Evolutionary conservation across 1,140 invertebrate species (phyloP).

Genomic region (Drusus annulatus): DNA sequence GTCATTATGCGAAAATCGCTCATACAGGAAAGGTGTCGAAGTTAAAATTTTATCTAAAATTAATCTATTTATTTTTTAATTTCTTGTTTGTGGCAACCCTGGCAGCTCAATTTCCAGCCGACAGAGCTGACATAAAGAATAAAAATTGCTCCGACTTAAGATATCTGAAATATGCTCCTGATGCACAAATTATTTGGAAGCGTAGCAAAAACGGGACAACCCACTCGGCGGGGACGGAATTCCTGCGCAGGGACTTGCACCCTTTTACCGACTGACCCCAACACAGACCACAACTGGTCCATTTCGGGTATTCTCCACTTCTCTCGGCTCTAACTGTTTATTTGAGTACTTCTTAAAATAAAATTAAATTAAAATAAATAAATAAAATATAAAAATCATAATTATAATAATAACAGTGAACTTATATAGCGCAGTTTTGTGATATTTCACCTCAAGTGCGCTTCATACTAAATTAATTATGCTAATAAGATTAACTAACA

Average conservation of each 20-base stretch:
- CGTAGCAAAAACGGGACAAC: slow-evolving; percentile 33
- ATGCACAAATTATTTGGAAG: slow-evolving; percentile 38
- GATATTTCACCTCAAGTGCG: too few relatives aligned
- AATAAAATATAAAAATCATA: too few relatives aligned
- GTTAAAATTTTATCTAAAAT: too few relatives aligned
- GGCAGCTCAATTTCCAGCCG: background rate
- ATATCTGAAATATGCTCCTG: slow-evolving; percentile 40
- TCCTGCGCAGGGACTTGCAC: slow-evolving; percentile 20
- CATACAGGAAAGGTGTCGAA: too few relatives aligned
- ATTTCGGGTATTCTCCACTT: slow-evolving; percentile 23
- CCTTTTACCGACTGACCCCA: background rate
- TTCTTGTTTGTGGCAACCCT: background rate
- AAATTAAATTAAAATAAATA: too few relatives aligned
- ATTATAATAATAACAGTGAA: too few relatives aligned
- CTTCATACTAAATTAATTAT: too few relatives aligned
- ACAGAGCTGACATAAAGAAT: slow-evolving; percentile 37
- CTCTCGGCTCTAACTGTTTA: background rate
- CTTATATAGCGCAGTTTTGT: too few relatives aligned
- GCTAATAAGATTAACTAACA: too few relatives aligned
- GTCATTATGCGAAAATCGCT: too few relatives aligned
- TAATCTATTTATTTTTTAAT: too few relatives aligned
- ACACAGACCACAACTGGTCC: slow-evolving; percentile 2
- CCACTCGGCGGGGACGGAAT: slow-evolving; percentile 16
- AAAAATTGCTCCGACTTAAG: slow-evolving; percentile 36
- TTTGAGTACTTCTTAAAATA: too few relatives aligned